Base-by-base conservation (phyloP, 2,888 invertebrate species). In the Noctua janthe region DNA sequence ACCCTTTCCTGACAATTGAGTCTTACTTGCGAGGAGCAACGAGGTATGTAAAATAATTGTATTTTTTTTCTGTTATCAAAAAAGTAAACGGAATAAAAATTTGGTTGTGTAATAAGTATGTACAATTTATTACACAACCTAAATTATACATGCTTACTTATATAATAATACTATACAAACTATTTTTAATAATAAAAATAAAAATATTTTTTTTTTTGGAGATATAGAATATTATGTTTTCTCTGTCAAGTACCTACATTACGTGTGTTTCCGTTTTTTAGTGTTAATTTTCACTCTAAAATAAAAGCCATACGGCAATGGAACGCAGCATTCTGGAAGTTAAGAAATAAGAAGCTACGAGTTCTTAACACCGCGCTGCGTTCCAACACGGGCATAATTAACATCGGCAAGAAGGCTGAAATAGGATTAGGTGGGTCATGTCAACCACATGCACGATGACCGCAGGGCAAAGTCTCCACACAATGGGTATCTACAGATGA, bases 1-100 rank as follows among this genome's bases (percentile, higher is more conserved):
- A 78, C 81, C 56, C 82, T 80, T 87, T 84, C 85, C 86, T 76
- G 79, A 74, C 88, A 81, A 70, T 87, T 83, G 72, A 76, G 39
- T 85, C 78, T 80, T 64, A 59, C 49, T 75, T n/a, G 10, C 66
- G 10, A 59, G 71, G 17, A 66, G 66, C 76, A 81, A 82, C 49
- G 81, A 76, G 39, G 54, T 82, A 54, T 54, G 47, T 73, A 23
- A 76, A n/a, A 51, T 35, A 73, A 64, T 59, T 29, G 13, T 35
- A 1, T 43, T 59, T 54, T 67, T 29, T 54, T 23, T 59, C 20
- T 39, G 64, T 43, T 17, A 62, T 11, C 47, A 56, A 35, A 15
- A 29, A 47, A 11, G 17, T 23, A 17, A 35, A 39, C 0, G 15
- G 39, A 39, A 39, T 39, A 39, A 39, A 39, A 39, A 39, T 39